A percentile compares a stretch with the other conserved stretches of the same genome.
These are phyloP conservation scores for Hyles euphorbiae DNA, from an alignment of 1,140 invertebrate genomes.

Conservation along the genomic window DNA sequence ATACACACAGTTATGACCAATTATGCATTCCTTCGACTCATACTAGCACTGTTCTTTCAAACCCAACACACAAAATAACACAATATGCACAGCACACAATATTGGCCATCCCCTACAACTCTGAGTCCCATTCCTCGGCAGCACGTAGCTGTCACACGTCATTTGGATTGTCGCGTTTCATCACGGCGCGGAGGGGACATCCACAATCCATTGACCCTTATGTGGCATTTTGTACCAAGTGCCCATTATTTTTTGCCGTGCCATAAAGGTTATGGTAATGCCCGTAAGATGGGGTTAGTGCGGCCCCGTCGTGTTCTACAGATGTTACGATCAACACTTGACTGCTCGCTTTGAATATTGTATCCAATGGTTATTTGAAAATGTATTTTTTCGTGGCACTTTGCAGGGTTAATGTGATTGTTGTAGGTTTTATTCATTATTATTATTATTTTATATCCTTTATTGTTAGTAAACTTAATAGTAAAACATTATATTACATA, in stretches of 20 bases:
- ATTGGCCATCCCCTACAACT: conserved; percentile 3
- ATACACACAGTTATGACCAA: too few relatives aligned
- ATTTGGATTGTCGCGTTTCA: conserved; percentile 62
- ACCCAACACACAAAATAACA: too few relatives aligned
- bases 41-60: too few relatives aligned
- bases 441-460: too few relatives aligned
- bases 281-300: conserved; percentile 50
- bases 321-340: conserved; percentile 40
- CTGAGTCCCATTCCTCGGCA: conserved; percentile 28
- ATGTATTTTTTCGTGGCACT: conserved; percentile 15
- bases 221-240: conserved; percentile 43
- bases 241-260: conserved; percentile 60
- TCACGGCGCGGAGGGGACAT: conserved; percentile 34
- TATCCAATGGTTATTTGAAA: conserved; percentile 12
- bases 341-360: neutral
- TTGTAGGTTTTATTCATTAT: too few relatives aligned
- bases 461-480: too few relatives aligned
- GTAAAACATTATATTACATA: too few relatives aligned
- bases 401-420: too few relatives aligned
- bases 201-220: conserved; percentile 41
- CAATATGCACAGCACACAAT: too few relatives aligned
- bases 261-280: conserved; percentile 70
- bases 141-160: conserved; percentile 67
- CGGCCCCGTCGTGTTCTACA: conserved; percentile 37
- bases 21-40: too few relatives aligned